Conservation (phyloP, 2,113 vertebrate genomes). For the Urocitellus parryii region DNA sequence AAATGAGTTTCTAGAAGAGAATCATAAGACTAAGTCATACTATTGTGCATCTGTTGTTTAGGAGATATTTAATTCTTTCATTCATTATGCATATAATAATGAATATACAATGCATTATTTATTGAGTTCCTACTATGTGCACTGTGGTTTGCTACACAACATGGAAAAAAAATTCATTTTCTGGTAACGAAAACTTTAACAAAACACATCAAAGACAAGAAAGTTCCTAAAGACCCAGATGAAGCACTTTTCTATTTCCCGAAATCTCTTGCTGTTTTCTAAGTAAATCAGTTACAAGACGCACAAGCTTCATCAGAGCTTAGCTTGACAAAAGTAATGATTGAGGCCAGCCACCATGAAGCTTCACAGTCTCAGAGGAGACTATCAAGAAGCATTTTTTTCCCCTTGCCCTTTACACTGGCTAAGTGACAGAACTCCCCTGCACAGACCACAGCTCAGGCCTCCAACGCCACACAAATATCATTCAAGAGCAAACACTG, state of each 20-base stretch:
- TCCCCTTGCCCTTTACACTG: constrained; percentile 41
- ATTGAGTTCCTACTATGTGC: neutral
- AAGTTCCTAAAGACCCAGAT: constrained; percentile 24
- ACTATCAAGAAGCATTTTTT: constrained; percentile 40
- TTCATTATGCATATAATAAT: neutral
- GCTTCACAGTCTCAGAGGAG: neutral
- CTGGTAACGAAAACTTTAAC: constrained; percentile 34
- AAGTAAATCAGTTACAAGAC: constrained; percentile 77
- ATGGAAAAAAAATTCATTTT: neutral
- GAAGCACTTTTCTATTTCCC: constrained; percentile 21
- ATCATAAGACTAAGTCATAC: neutral
- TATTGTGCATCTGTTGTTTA: neutral
- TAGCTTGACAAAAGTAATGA: constrained; percentile 24
- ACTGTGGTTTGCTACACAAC: neutral
- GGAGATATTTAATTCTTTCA: neutral
- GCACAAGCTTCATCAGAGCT: constrained; percentile 74
- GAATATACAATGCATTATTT: neutral
- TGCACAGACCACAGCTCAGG: neutral
- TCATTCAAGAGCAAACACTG: constrained; percentile 62
- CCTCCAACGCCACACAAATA: constrained; percentile 27
- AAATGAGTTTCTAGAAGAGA: neutral
- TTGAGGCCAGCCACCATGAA: neutral
- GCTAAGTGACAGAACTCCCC: neutral
- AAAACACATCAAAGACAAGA: neutral
- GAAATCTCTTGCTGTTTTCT: constrained; percentile 75